Evolutionary conservation across 92 coral and sea anemone species (phyloP).

Genomic region (Epizoanthus fatuus): DNA sequence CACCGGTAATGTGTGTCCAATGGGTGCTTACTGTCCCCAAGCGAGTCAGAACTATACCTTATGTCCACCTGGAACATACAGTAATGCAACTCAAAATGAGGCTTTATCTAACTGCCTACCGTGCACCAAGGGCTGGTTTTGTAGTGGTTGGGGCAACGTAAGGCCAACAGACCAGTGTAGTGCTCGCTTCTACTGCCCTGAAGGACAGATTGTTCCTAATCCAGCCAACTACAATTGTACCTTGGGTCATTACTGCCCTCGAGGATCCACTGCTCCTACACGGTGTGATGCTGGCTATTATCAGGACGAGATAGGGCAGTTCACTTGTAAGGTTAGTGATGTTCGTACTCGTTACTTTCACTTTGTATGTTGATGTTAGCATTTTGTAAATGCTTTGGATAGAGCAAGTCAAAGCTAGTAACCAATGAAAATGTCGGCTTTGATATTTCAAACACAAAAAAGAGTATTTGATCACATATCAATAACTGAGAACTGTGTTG

Average conservation of each 20-base stretch:
- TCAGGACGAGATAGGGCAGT: slow-evolving; percentile 80
- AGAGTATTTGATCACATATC: no score
- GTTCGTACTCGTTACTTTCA: background rate
- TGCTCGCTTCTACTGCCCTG: slow-evolving; percentile 93
- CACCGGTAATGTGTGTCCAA: slow-evolving; percentile 90
- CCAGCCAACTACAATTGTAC: slow-evolving; percentile 85
- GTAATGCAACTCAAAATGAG: slow-evolving; percentile 79
- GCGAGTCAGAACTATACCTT: slow-evolving; percentile 74
- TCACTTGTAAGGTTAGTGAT: slow-evolving; percentile 78
- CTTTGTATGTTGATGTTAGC: no score
- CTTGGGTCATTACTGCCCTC: slow-evolving; percentile 87
- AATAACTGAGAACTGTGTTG: no score
- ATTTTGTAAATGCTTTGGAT: background rate
- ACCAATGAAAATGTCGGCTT: no score
- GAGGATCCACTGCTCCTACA: slow-evolving; percentile 81
- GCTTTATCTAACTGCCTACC: slow-evolving; percentile 73
- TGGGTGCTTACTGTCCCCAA: slow-evolving; percentile 85
- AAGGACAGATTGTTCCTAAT: slow-evolving; percentile 77
- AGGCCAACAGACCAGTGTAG: slow-evolving; percentile 79
- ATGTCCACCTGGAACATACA: slow-evolving; percentile 95
- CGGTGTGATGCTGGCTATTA: slow-evolving; percentile 92
- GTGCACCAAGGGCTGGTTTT: slow-evolving; percentile 88
- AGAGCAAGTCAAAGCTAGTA: no score
- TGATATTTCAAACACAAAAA: no score
- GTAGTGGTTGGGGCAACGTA: slow-evolving; percentile 86